Percentiles rank a stretch among this genome's conserved stretches.
phyloP scores from a whole-genome alignment of 1,140 invertebrate genomes.

The Lanistes nyassanus region DNA sequence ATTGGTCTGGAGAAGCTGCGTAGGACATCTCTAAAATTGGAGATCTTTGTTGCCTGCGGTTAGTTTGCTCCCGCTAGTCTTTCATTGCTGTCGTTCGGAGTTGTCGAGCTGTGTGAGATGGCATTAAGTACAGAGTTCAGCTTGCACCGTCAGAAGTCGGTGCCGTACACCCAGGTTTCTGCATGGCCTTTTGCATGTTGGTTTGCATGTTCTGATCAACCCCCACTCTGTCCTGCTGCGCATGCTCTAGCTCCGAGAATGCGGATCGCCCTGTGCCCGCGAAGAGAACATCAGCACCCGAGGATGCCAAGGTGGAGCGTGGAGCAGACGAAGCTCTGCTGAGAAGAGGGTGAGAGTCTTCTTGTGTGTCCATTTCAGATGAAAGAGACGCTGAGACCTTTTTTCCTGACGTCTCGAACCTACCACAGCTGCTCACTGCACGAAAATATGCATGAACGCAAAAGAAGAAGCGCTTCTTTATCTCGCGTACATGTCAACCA shows the following conservation, averaged over 20 bases:
- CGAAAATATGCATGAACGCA: no score
- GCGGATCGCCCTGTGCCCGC: background rate
- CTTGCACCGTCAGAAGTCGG: background rate
- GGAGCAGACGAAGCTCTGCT: constrained; percentile 3
- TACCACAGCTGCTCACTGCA: no score
- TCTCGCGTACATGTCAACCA: no score
- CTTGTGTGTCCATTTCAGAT: no score
- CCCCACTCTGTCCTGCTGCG: background rate
- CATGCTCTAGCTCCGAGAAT: background rate
- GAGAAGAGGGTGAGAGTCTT: background rate
- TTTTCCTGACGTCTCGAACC: no score
- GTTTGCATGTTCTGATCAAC: background rate
- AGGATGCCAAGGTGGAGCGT: background rate
- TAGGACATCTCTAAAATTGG: no score
- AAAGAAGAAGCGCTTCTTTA: no score
- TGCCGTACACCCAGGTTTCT: background rate
- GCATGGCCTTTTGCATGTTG: background rate
- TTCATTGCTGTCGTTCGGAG: no score
- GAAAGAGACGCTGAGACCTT: no score
- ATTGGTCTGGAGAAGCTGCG: no score
- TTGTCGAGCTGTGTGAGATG: background rate
- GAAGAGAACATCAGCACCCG: background rate
- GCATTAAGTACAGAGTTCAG: background rate
- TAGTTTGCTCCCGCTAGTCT: no score
- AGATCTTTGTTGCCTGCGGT: no score